phyloP scores from a whole-genome alignment of 1,140 invertebrate species.

The Eumeta japonica region DNA sequence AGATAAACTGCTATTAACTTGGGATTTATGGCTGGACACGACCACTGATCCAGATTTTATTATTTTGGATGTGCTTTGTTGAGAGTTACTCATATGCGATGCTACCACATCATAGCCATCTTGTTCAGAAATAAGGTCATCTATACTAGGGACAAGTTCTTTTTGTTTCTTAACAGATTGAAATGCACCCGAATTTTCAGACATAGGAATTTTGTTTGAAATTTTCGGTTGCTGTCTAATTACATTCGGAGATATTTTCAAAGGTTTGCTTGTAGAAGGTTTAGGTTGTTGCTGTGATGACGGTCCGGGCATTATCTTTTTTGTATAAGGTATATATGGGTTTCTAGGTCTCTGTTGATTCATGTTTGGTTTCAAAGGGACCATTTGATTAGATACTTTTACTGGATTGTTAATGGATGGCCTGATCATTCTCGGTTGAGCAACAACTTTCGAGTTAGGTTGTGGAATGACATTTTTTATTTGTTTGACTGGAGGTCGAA shows the following conservation, averaged over 20 bases:
- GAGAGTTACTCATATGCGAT: conserved; percentile 25
- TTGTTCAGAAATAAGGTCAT: no score
- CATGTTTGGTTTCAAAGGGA: conserved; percentile 21
- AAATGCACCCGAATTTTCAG: conserved; percentile 28
- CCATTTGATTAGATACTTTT: conserved; percentile 25
- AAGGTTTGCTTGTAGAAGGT: conserved; percentile 18
- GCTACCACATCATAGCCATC: no score
- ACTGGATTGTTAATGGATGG: conserved; percentile 10
- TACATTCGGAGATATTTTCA: conserved; percentile 34
- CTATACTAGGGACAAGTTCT: no score
- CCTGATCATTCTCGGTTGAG: conserved; percentile 17
- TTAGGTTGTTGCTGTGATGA: conserved; percentile 15
- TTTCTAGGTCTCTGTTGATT: conserved; percentile 15
- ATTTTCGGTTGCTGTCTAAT: no score
- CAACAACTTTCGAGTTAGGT: no score
- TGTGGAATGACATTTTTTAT: background rate
- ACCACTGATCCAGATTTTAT: conserved; percentile 30
- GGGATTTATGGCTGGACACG: conserved; percentile 29
- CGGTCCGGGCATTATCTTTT: conserved; percentile 19
- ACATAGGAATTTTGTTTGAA: conserved; percentile 21
- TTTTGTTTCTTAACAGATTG: conserved; percentile 44
- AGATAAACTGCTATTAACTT: conserved; percentile 24
- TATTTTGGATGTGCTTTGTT: conserved; percentile 26
- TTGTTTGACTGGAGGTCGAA: background rate
- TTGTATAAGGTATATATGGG: conserved; percentile 17